Evolutionary conservation across 2,113 vertebrate species (phyloP), one percentile per base, ranked within the genome.

Genomic region (Nyctibius bracteatus): DNA sequence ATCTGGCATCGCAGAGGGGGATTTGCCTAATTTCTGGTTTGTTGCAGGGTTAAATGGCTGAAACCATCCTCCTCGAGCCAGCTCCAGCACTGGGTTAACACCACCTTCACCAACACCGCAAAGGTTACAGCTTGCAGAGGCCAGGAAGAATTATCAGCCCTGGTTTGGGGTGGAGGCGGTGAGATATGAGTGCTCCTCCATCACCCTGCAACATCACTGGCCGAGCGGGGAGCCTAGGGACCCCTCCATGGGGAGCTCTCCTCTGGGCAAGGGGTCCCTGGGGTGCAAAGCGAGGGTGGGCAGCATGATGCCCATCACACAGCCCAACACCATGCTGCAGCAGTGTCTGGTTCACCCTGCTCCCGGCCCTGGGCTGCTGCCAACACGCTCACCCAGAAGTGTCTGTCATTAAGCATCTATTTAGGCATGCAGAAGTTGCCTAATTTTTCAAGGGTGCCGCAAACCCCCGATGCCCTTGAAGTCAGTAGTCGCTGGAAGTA

Each of bases 321-420:
- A 58, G 20, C 65, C 59, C 5, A 14, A 23, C 24, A 5, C 35
- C 4, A 1, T 3, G 28, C n/a, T 18, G 44, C 2, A 8, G 19
- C 11, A 2, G 20, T 15, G 41, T 23, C 30, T 92, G 66, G 47
- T 46, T 90, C 47, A 23, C 18, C n/a, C 39, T 2, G 52, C 59
- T 82, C 39, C 86, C 3, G 2, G 44, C 23, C 67, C 63, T 92
- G 95, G 81, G 67, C 63, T 78, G 72, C 89, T 88, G 93, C 92
- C 95, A 95, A 61, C n/a, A 20, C 0, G 9, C 52, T 92, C 67
- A 28, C 83, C 54, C 80, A 77, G 66, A 65, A 94, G 81, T 82
- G 79, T 37, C 86, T 92, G 57, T 96, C 91, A 85, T 95, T 87
- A 88, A 88, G 86, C 74, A 90, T 75, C 88, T 90, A 37, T 70